These are phyloP conservation scores for Epirrhoe tristata DNA, from an alignment of 2,888 invertebrate species.

Conservation along the genomic window DNA sequence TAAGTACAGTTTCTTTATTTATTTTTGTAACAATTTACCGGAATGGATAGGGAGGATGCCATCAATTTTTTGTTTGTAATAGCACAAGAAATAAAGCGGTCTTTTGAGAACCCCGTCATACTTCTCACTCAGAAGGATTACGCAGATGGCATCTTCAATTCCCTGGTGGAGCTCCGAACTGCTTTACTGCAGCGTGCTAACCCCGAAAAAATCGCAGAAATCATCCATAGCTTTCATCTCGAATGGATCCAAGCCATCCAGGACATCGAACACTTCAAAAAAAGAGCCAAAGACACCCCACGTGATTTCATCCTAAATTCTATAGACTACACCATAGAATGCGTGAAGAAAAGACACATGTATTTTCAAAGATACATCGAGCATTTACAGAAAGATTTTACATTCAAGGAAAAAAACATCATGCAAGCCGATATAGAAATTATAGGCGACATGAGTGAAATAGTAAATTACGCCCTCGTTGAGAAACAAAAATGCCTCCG, in stretches of 20 bases:
- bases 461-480: conserved; percentile 44
- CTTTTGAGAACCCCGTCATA: conserved; percentile 56
- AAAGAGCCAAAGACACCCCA: conserved; percentile 49
- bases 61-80: conserved; percentile 48
- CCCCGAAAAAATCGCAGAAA: conserved; percentile 39
- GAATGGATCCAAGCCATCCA: conserved; percentile 56
- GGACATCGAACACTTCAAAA: conserved; percentile 52
- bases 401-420: conserved; percentile 39
- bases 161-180: conserved; percentile 43
- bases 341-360: conserved; percentile 43
- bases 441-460: conserved; percentile 50
- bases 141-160: conserved; percentile 45
- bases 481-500: conserved; percentile 51
- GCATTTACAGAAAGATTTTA: conserved; percentile 29
- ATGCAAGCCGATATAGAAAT: conserved; percentile 47
- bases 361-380: conserved; percentile 43
- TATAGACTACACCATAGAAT: conserved; percentile 51
- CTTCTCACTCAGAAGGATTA: conserved; percentile 57
- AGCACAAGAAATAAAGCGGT: conserved; percentile 53
- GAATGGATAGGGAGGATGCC: conserved; percentile 49
- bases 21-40: conserved; percentile 29
- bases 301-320: conserved; percentile 47
- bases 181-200: conserved; percentile 39
- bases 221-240: conserved; percentile 50
- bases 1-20: conserved; percentile 26